These are phyloP conservation scores for Notospermus geniculatus DNA, from an alignment of 1,140 invertebrate species.

Conservation along the genomic window DNA sequence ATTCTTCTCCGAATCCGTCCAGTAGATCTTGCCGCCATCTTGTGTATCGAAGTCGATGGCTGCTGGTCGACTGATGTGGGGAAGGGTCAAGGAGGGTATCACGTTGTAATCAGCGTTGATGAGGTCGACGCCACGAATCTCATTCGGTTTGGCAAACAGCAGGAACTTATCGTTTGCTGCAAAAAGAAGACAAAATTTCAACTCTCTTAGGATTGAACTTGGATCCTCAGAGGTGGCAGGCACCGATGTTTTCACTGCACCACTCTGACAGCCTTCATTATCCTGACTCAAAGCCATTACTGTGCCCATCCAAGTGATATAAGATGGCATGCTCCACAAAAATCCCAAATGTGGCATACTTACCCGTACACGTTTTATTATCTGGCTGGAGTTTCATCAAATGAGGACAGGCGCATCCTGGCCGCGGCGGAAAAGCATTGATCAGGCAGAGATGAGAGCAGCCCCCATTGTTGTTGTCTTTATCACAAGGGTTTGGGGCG, in stretches of 20 bases:
- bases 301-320: too few relatives aligned
- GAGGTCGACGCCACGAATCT: conserved; percentile 80
- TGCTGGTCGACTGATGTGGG: conserved; percentile 61
- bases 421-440: conserved; percentile 59
- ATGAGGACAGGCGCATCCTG: conserved; percentile 75
- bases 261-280: too few relatives aligned
- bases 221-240: too few relatives aligned
- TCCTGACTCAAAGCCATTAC: too few relatives aligned
- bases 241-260: too few relatives aligned
- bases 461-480: conserved; percentile 60
- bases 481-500: conserved; percentile 62
- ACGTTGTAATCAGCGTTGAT: conserved; percentile 72
- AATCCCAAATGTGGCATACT: conserved; percentile 44
- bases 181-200: conserved; percentile 37
- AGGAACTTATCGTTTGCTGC: conserved; percentile 73
- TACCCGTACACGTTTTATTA: conserved; percentile 68
- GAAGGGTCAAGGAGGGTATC: conserved; percentile 71
- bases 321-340: not conserved
- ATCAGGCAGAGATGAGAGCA: conserved; percentile 68
- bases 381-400: conserved; percentile 66
- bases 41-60: conserved; percentile 71
- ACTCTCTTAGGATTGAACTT: too few relatives aligned
- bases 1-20: conserved; percentile 73
- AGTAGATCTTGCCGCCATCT: conserved; percentile 70
- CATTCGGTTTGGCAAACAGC: conserved; percentile 70